A percentile compares a stretch with the other conserved stretches of the same genome.
phyloP scores from a whole-genome alignment of 2,888 invertebrate genomes.

The Cantharis rustica region DNA sequence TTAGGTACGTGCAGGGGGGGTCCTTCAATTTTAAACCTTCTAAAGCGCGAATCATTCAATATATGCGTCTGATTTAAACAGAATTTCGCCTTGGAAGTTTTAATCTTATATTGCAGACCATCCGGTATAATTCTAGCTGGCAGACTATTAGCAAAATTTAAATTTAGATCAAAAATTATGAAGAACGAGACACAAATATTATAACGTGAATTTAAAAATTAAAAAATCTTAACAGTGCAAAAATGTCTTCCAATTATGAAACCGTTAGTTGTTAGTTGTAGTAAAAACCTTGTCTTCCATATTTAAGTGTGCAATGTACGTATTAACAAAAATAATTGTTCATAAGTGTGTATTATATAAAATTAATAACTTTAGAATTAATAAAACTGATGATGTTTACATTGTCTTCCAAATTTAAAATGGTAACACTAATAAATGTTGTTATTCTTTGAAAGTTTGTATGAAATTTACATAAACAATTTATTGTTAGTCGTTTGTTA shows the following conservation, averaged over 20 bases:
- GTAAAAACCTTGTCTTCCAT: constrained; percentile 25
- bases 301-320: constrained; percentile 12
- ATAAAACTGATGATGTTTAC: constrained; percentile 3
- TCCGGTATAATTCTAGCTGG: not conserved
- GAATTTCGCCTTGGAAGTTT: not conserved
- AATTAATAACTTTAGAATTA: constrained; percentile 5
- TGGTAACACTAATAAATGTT: not conserved
- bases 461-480: constrained; percentile 17
- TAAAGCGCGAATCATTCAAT: not conserved
- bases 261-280: constrained; percentile 17
- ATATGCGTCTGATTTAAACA: not conserved
- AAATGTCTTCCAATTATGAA: constrained; percentile 25
- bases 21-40: not conserved
- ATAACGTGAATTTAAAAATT: not conserved
- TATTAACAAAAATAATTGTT: constrained; percentile 20
- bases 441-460: constrained; percentile 8
- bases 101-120: not conserved
- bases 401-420: constrained; percentile 2
- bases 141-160: not conserved
- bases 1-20: not conserved
- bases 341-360: constrained; percentile 15
- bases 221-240: constrained; percentile 18
- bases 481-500: constrained; percentile 24
- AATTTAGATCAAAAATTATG: not conserved
- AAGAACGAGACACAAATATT: not conserved